phyloP scores from a whole-genome alignment of 2,797 vertebrate species.

The Artibeus lituratus region DNA sequence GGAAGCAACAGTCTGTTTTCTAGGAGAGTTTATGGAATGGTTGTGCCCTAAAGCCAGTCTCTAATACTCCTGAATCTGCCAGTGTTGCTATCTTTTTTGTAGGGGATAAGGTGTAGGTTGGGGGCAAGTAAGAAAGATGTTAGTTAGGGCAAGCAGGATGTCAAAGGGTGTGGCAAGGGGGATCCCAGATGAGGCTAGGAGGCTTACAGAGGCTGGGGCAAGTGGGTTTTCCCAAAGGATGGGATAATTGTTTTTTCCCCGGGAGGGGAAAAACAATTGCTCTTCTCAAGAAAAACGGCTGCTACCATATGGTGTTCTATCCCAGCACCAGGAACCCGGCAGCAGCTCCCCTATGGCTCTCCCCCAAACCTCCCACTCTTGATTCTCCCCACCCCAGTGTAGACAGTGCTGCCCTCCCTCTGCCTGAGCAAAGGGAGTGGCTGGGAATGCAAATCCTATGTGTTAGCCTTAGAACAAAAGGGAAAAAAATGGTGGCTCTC shows the following conservation, averaged over 20 bases:
- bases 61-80: not conserved
- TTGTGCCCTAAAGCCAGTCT: not conserved
- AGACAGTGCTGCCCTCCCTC: not conserved
- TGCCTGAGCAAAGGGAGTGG: not conserved
- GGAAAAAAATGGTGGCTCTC: too few relatives aligned
- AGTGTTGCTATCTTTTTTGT: not conserved
- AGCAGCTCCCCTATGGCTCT: not conserved
- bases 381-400: not conserved
- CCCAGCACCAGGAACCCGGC: not conserved
- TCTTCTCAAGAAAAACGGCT: not conserved
- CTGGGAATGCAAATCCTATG: not conserved
- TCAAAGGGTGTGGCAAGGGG: not conserved
- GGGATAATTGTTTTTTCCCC: not conserved
- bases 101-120: not conserved
- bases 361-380: not conserved
- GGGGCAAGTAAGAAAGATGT: not conserved
- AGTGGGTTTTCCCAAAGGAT: not conserved
- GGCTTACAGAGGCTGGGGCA: not conserved
- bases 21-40: not conserved
- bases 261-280: not conserved
- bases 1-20: not conserved
- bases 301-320: not conserved
- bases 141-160: not conserved
- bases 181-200: not conserved
- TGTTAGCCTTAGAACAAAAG: not conserved